Conservation (phyloP, 2,888 invertebrate genomes). For the Plebejus anna region DNA sequence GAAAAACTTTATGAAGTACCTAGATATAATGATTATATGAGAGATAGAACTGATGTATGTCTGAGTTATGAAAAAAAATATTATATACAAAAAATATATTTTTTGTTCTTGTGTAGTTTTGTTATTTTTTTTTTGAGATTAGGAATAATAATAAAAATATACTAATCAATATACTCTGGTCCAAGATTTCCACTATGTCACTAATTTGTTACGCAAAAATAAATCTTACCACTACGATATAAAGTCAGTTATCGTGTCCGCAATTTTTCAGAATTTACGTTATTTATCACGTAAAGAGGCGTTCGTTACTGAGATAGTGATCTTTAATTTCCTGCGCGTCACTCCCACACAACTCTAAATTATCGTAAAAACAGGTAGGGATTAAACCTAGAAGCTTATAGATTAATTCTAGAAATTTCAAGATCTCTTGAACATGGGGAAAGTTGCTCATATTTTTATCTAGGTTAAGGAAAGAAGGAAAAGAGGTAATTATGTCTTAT, state of each 20-base stretch:
- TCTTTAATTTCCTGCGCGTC: conserved; percentile 70
- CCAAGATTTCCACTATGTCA: neutral
- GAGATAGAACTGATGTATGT: neutral
- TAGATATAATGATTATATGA: neutral
- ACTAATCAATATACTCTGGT: too few relatives aligned
- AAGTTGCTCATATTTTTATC: too few relatives aligned
- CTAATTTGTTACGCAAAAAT: neutral
- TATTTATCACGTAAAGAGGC: conserved; percentile 47
- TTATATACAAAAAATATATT: too few relatives aligned
- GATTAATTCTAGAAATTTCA: neutral
- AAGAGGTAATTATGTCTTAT: too few relatives aligned
- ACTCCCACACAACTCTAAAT: conserved; percentile 39
- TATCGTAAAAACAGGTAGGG: conserved; percentile 22
- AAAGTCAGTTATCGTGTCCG: neutral
- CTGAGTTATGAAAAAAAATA: too few relatives aligned
- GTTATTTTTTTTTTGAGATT: too few relatives aligned
- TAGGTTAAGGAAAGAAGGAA: too few relatives aligned
- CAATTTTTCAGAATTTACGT: conserved; percentile 12
- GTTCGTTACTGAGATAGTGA: conserved; percentile 67
- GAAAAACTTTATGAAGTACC: neutral
- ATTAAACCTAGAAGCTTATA: neutral
- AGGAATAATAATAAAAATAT: too few relatives aligned
- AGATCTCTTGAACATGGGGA: neutral
- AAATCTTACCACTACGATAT: neutral
- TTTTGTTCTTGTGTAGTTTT: too few relatives aligned